phyloP scores from a whole-genome alignment of 2,113 vertebrate species.

The Narcine bancroftii region DNA sequence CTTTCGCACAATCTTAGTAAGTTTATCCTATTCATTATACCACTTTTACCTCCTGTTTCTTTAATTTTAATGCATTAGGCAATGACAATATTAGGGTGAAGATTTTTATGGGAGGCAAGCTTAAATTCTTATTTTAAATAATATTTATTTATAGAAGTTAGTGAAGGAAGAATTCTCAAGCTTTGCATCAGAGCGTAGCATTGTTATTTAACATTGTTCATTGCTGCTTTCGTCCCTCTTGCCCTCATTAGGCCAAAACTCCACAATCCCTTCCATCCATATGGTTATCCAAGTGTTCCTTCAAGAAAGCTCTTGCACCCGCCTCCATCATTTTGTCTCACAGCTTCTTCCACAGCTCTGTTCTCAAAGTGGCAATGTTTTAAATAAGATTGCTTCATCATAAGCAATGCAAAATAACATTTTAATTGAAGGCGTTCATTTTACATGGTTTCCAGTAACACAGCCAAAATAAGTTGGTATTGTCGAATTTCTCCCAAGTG shows the following conservation, averaged over 20 bases:
- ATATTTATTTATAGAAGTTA: not conserved
- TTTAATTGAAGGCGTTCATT: not conserved
- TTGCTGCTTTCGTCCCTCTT: no score
- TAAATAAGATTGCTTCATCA: not conserved
- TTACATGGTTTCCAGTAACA: not conserved
- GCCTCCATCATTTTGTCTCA: no score
- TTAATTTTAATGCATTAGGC: not conserved
- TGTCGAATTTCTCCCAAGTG: constrained; percentile 11
- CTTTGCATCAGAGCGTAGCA: not conserved
- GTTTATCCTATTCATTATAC: not conserved
- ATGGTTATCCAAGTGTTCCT: no score
- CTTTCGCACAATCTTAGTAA: not conserved
- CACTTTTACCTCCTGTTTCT: not conserved
- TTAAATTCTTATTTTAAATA: constrained; percentile 7
- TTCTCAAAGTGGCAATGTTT: not conserved
- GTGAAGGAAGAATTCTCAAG: not conserved
- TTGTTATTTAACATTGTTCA: constrained; percentile 14
- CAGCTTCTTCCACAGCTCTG: no score
- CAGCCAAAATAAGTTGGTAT: not conserved
- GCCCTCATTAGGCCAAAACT: no score
- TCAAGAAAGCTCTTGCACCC: no score
- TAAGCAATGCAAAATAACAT: constrained; percentile 10
- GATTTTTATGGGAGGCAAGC: not conserved
- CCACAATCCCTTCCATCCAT: no score
- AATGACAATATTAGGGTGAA: not conserved